Percentiles rank a stretch among this genome's conserved stretches.
Conservation (phyloP, 2,113 vertebrate species). For the Protobothrops flavoviridis region DNA sequence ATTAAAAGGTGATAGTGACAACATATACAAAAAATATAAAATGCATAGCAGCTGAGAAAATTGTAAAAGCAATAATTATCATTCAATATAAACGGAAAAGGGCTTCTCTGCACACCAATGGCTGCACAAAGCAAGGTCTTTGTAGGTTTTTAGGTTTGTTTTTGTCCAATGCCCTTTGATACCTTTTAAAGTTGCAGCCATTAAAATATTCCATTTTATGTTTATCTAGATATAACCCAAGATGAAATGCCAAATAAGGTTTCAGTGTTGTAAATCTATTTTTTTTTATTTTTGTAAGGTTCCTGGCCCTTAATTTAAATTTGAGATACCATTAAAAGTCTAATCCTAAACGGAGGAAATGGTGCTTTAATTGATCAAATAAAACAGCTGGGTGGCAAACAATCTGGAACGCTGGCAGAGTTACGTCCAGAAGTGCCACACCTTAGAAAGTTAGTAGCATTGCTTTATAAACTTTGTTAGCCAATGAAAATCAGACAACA, state of each 20-base stretch:
- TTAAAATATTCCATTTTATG: neutral
- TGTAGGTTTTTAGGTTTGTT: neutral
- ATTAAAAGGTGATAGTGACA: neutral
- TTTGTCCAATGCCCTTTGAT: neutral
- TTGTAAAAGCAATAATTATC: neutral
- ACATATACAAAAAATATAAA: neutral
- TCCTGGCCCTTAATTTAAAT: too few species aligned
- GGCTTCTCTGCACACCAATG: neutral
- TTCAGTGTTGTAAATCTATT: neutral
- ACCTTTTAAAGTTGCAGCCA: neutral
- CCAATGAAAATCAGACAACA: too few species aligned
- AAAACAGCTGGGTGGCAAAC: too few species aligned
- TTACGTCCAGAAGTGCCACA: too few species aligned
- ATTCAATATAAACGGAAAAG: neutral
- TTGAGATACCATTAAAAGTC: too few species aligned
- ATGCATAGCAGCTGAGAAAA: neutral
- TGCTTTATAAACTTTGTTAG: too few species aligned
- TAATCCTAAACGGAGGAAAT: too few species aligned
- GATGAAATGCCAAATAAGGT: neutral
- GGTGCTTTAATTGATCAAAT: too few species aligned
- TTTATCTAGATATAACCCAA: neutral
- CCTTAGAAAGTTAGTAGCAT: too few species aligned
- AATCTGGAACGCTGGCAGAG: too few species aligned
- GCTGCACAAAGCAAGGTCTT: neutral
- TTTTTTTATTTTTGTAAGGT: neutral